Base-by-base conservation (phyloP, 2,888 invertebrate species). In the Tenthredo mesomela region DNA sequence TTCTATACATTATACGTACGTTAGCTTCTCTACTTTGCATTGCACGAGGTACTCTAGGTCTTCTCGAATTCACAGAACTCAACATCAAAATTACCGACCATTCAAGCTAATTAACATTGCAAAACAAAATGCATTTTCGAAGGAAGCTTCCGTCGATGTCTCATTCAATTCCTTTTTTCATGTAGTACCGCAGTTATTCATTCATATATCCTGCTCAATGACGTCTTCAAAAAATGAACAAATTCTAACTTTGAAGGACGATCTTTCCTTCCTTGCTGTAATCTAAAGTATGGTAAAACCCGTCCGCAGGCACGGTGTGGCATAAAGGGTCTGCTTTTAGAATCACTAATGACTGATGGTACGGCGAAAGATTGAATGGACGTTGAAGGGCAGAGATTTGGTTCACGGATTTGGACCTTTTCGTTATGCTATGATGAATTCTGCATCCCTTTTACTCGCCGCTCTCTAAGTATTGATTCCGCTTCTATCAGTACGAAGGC, bases 341-440 rank as follows among this genome's bases (percentile, higher is more conserved):
- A 92, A 92, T 91, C 91, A 88, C 92, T 93, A 92, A 93, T 92
- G 91, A 93, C 92, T 92, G 92, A 93, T 92, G 91, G 92, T 90
- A 90, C 89, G 89, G 88, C 90, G 90, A 90, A 89, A 88, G 89
- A 87, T 85, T 47, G 29, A 47, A 67, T 50, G 50, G 71, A 71
- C 43, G 18, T n/a, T 43, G 70, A 50, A 37, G 21, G 50, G 83
- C 18, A 33, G 29, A 21, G 61, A 73, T 73, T 73, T 7, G 70
- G 70, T 40, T 70, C 18, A 40, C 37, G 37, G 37, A 37, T 70
- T 6, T 33, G 43, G 43, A 33, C 21, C 73, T 43, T 73, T 43
- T 40, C 43, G 73, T 73, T 40, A 43, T 43, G 43, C 43, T 73
- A 43, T 40, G 73, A 43, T 73, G 43, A 73, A 43, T 40, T 73